Evolutionary conservation across 2,888 invertebrate species (phyloP).

Genomic region (Noctua janthina): DNA sequence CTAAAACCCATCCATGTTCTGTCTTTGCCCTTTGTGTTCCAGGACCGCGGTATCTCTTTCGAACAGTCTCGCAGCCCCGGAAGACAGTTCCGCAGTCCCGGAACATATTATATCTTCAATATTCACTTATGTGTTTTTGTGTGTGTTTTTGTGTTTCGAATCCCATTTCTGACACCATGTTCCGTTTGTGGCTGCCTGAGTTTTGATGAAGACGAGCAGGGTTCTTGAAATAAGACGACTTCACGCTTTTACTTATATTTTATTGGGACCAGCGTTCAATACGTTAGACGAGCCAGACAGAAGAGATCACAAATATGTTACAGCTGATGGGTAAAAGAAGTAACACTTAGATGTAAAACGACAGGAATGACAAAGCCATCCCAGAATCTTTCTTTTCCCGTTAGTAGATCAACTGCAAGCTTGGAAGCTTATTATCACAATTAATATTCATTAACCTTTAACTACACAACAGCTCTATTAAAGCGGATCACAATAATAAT

Average conservation of each 20-base stretch:
- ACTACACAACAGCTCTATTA: neutral
- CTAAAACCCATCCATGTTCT: too few relatives aligned
- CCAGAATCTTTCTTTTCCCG: neutral
- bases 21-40: too few relatives aligned
- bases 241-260: neutral
- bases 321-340: neutral
- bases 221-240: neutral
- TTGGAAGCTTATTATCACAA: neutral
- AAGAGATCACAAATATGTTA: neutral
- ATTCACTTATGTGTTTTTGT: neutral
- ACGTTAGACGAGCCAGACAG: neutral
- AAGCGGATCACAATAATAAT: constrained; percentile 1
- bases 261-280: neutral
- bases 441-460: neutral
- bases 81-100: too few relatives aligned
- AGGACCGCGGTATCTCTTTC: too few relatives aligned
- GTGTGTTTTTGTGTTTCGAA: neutral
- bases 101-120: too few relatives aligned
- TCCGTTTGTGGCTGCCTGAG: neutral
- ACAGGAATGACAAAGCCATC: neutral
- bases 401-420: neutral
- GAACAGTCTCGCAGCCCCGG: too few relatives aligned
- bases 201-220: neutral
- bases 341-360: neutral
- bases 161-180: neutral